These are phyloP conservation scores for Hypselothyrea guttata DNA, from an alignment of 2,888 invertebrate species.

Conservation along the genomic window DNA sequence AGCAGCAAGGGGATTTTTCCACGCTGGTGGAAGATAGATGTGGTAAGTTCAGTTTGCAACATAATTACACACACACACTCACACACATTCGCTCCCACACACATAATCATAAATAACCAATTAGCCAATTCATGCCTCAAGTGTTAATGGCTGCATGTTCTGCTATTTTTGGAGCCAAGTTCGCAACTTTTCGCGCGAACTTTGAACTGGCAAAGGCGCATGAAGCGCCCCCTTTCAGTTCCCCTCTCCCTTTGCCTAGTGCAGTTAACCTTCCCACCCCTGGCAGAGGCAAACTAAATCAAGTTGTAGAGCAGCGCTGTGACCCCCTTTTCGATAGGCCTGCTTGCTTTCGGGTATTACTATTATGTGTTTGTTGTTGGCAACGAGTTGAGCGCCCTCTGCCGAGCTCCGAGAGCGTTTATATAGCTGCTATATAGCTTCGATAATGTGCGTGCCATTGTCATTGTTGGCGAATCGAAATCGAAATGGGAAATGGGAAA, in stretches of 20 bases:
- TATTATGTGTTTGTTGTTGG: constrained; percentile 74
- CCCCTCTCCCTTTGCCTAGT: not conserved
- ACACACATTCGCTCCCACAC: constrained; percentile 14
- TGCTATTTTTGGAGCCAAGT: constrained; percentile 68
- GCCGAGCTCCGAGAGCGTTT: not conserved
- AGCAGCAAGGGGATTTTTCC: constrained; percentile 96
- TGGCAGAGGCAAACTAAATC: constrained; percentile 54
- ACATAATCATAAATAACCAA: constrained; percentile 67
- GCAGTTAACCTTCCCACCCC: not conserved
- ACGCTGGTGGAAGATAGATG: constrained; percentile 84
- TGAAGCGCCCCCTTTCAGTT: too few relatives aligned
- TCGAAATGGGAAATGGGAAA: constrained; percentile 24
- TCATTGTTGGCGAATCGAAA: constrained; percentile 45
- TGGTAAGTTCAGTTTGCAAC: constrained; percentile 14
- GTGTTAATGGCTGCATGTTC: constrained; percentile 73
- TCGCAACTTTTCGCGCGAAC: constrained; percentile 76
- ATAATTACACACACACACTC: constrained; percentile 21
- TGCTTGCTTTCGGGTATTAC: constrained; percentile 6
- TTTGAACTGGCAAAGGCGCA: constrained; percentile 67
- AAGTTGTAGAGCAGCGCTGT: constrained; percentile 72
- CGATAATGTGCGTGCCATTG: constrained; percentile 60
- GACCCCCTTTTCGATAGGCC: constrained; percentile 66
- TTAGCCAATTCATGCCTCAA: constrained; percentile 72
- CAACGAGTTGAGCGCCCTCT: constrained; percentile 76
- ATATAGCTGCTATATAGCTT: not conserved